Base-by-base conservation (phyloP, 1,140 invertebrate genomes). In the Drosophila leontia region DNA sequence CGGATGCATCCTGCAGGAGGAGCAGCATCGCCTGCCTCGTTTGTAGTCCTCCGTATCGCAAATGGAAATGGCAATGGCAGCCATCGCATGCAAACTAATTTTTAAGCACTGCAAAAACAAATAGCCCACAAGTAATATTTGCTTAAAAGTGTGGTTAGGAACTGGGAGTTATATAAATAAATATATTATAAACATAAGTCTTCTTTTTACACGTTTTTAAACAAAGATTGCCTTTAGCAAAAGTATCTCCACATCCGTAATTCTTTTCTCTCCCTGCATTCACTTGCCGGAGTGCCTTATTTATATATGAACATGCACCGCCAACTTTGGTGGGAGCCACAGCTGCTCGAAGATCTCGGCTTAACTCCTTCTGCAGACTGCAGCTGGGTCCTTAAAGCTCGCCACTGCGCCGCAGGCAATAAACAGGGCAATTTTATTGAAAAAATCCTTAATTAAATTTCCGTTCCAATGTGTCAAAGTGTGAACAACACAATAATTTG, bases 401-500 rank as follows among this genome's bases (percentile, higher is more conserved):
- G 17, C 50, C 37, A 55, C 34, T 23, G 51, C 8, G n/a, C 56
- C 53, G 42, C 48, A 11, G 60, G 48, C 60, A 51, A 77, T 87
- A 80, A 86, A 82, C 42, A 51, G 63, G 34, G 51, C 63, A 74
- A 77, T 88, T 87, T 87, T 88, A 87, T 87, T 87, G 83, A 77
- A 87, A 80, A 83, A 87, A 88, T 82, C 67, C 71, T 82, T 90
- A 85, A 90, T 90, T 90, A 90, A 90, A 90, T 90, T 90, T 90
- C 85, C 85, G 85, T 85, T 90, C 85, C 85, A 70, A 90, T 90
- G 85, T 90, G 85, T 90, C 85, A 90, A 90, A 85, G 85, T 91
- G 85, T 85, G 85, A 90, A 85, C 85, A 90, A 90, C 85, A 85
- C 78, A 90, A 90, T 90, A 90, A 90, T 90, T 90, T 90, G 82